phyloP scores from a whole-genome alignment of 2,113 vertebrate genomes.

The Cephalopterus ornatus region DNA sequence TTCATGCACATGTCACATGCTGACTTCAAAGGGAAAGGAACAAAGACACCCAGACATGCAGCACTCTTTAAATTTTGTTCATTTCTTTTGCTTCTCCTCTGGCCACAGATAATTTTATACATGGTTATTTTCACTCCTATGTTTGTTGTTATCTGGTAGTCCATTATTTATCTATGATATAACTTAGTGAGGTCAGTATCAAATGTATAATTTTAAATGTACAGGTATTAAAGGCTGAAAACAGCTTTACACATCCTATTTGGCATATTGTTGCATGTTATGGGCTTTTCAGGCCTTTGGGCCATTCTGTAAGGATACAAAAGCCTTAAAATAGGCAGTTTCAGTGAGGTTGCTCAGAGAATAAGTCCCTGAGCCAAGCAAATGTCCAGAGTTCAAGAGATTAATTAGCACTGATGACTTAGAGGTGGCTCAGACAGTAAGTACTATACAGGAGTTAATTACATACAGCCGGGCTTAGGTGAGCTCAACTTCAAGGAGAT shows the following conservation, averaged over 20 bases:
- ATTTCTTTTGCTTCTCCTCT: background rate
- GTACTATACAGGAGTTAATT: background rate
- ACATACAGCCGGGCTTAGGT: background rate
- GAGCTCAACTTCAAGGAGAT: background rate
- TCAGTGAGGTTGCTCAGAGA: background rate
- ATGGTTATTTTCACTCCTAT: background rate
- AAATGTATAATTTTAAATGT: background rate
- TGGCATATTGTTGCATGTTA: rapidly evolving
- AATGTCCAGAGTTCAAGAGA: background rate
- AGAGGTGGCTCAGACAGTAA: background rate
- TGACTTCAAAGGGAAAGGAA: constrained; percentile 5
- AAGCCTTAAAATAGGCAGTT: background rate
- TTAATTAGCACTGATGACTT: background rate
- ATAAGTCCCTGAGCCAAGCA: background rate
- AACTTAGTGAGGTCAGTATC: background rate
- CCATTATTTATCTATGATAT: background rate
- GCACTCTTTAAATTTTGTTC: background rate
- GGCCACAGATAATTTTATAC: background rate
- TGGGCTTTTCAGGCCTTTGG: background rate
- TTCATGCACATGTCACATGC: background rate
- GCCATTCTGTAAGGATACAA: background rate
- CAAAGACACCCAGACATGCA: background rate
- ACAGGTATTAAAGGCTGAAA: background rate
- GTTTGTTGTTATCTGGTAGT: background rate
- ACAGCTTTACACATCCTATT: background rate